Base-by-base conservation (phyloP, 2,113 vertebrate species). In the Ranitomeya variabilis region DNA sequence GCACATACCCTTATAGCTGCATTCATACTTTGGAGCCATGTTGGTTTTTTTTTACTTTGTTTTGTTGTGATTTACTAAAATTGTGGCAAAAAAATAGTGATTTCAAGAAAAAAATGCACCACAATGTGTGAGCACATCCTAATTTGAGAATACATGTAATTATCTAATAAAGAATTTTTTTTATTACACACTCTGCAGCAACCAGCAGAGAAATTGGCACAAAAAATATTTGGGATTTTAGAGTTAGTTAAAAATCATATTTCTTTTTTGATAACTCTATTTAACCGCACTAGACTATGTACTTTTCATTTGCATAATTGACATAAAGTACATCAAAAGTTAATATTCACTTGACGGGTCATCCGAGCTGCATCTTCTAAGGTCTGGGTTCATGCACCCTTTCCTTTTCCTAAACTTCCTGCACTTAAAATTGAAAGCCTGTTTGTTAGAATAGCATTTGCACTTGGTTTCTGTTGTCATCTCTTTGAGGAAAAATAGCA, bases 341-440 rank as follows among this genome's bases (percentile, higher is more conserved):
- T 66, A n/a, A 19, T 64, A 21, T 64, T 64, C 18, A 19, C 16
- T 21, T 9, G 18, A 2, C 6, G 2, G 7, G 26, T 6, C 19
- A 45, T 69, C 82, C n/a, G 45, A n/a, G 6, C 37, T 54, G 64
- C 45, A 69, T 54, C 55, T 12, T 4, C 3, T 52, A 11, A 8
- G 45, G 81, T 66, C 14, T 19, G n/a, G 16, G 18, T 51, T 7
- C 10, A 15, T 51, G 7, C 74, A 16, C 19, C 13, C 23, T 89
- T 92, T 93, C 90, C 91, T 91, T 80, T 11, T 6, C 57, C 74
- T 87, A 89, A 86, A 76, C 31, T 86, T 92, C 26, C 3, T 91
- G 89, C 66, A 57, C 83, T 45, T 31, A 78, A 83, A 90, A 90
- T 80, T 21, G 23, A 90, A 62, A 51, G 73, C 37, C 54, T 83